Evolutionary conservation across 2,888 invertebrate species (phyloP).

Genomic region (Lutraria lutraria): DNA sequence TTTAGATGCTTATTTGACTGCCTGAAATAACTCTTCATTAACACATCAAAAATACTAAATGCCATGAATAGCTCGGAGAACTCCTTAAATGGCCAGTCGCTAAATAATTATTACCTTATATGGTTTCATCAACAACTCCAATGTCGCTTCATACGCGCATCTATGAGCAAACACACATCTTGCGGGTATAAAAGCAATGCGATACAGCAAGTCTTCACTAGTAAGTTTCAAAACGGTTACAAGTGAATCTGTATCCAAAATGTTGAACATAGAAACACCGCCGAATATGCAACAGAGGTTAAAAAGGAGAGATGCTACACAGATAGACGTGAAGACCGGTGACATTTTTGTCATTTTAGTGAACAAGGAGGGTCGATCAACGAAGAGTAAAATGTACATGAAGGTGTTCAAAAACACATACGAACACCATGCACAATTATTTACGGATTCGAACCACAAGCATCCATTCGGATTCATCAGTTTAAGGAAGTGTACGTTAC

Average conservation of each 20-base stretch:
- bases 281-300: neutral
- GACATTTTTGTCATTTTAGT: neutral
- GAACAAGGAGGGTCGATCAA: neutral
- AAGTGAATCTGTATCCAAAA: neutral
- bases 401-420: conserved; percentile 1
- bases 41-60: no score
- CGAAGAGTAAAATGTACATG: neutral
- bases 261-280: neutral
- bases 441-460: neutral
- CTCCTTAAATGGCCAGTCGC: no score
- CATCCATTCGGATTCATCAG: neutral
- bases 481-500: neutral
- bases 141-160: no score
- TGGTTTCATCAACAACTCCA: no score
- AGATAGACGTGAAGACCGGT: conserved; percentile 3
- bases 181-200: no score
- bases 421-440: neutral
- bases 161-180: no score
- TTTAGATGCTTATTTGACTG: no score
- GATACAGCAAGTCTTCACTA: no score
- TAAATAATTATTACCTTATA: no score
- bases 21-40: no score
- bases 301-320: neutral
- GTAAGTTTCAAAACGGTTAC: no score
- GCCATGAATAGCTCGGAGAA: no score